Conservation (phyloP, 2,888 invertebrate species). For the Nipponacmea schrenckii region DNA sequence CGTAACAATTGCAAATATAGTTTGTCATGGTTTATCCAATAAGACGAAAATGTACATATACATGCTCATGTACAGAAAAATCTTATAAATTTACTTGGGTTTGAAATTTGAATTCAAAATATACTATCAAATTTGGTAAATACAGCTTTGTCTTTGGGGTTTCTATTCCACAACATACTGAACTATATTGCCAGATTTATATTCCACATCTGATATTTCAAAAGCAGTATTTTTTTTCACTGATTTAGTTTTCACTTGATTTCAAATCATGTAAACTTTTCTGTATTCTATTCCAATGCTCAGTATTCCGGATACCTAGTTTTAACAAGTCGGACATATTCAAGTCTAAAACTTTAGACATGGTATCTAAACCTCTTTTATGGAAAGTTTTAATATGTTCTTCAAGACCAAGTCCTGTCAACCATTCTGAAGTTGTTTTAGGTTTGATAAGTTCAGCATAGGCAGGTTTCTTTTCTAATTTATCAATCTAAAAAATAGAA, state of each 20-base stretch:
- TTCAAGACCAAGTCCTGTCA: constrained; percentile 53
- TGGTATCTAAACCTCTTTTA: constrained; percentile 57
- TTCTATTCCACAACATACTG: too few species aligned
- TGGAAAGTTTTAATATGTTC: constrained; percentile 54
- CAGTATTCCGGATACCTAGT: constrained; percentile 45
- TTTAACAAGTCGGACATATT: constrained; percentile 45
- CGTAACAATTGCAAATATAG: too few species aligned
- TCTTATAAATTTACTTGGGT: too few species aligned
- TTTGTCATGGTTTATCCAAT: too few species aligned
- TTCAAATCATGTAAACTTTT: constrained; percentile 44
- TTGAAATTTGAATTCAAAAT: too few species aligned
- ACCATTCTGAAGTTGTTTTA: constrained; percentile 55
- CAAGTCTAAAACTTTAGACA: constrained; percentile 42
- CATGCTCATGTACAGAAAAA: too few species aligned
- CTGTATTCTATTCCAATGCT: constrained; percentile 50
- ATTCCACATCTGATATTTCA: too few species aligned
- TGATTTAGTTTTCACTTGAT: neutral
- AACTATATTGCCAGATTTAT: too few species aligned
- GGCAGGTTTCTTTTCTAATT: constrained; percentile 14
- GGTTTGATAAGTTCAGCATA: constrained; percentile 46
- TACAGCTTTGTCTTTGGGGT: too few species aligned
- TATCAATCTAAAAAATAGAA: constrained; percentile 17
- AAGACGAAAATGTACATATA: too few species aligned
- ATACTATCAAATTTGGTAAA: too few species aligned
- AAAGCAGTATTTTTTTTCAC: too few species aligned